A percentile compares a stretch with the other conserved stretches of the same genome.
These are phyloP conservation scores for Volucella zonaria DNA, from an alignment of 2,888 invertebrate genomes.

Conservation along the genomic window DNA sequence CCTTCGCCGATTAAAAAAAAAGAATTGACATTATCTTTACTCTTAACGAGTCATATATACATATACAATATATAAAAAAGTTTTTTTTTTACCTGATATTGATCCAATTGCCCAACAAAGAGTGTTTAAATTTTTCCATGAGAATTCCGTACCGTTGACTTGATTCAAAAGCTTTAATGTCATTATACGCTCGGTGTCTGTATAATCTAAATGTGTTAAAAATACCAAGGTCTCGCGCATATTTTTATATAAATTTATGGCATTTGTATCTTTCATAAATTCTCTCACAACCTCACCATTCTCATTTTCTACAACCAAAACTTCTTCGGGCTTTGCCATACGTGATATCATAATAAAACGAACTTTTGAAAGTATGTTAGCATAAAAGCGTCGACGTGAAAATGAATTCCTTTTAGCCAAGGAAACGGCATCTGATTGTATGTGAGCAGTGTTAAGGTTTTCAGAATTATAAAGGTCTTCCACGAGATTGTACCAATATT, in stretches of 20 bases:
- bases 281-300: slow-evolving; percentile 99
- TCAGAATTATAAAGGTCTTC: slow-evolving; percentile 95
- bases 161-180: slow-evolving; percentile 98
- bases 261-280: slow-evolving; percentile 99
- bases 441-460: slow-evolving; percentile 76
- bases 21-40: not conserved
- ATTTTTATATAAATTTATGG: slow-evolving; percentile 99
- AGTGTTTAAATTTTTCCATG: slow-evolving; percentile 99
- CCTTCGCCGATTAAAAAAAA: not conserved
- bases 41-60: not conserved
- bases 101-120: slow-evolving; percentile 99
- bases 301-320: slow-evolving; percentile 99
- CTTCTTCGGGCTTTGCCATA: slow-evolving; percentile 99
- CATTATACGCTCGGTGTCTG: slow-evolving; percentile 99
- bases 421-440: slow-evolving; percentile 78
- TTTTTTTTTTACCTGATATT: slow-evolving; percentile 89
- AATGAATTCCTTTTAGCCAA: slow-evolving; percentile 79
- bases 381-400: slow-evolving; percentile 89
- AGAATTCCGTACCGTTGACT: slow-evolving; percentile 99
- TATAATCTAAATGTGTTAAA: slow-evolving; percentile 98
- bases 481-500: slow-evolving; percentile 98
- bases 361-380: slow-evolving; percentile 92
- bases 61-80: not conserved
- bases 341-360: slow-evolving; percentile 99
- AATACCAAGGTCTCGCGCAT: slow-evolving; percentile 99